A percentile compares a stretch with the other conserved stretches of the same genome.
Conservation (phyloP, 1,140 invertebrate species). For the Pteromalus puparum region DNA sequence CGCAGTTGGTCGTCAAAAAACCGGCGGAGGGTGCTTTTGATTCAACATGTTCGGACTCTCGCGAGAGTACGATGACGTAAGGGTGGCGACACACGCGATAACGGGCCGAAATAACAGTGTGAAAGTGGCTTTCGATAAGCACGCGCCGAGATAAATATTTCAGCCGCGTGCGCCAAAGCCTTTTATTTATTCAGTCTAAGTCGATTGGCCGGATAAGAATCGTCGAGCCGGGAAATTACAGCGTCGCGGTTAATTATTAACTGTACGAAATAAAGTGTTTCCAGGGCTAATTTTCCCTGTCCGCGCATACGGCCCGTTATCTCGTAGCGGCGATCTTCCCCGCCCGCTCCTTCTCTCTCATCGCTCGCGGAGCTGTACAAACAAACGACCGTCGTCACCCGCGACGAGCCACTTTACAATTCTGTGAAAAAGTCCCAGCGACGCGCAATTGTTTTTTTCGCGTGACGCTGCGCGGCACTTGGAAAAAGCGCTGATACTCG, state of each 20-base stretch:
- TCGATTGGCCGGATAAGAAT: constrained; percentile 44
- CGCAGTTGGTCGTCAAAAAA: constrained; percentile 41
- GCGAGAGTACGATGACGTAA: too few relatives aligned
- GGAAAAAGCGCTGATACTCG: too few relatives aligned
- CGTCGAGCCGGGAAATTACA: constrained; percentile 6
- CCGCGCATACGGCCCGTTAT: constrained; percentile 23
- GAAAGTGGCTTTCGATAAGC: constrained; percentile 21
- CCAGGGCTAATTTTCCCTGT: constrained; percentile 46
- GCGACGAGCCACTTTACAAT: background rate
- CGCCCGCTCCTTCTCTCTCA: too few relatives aligned
- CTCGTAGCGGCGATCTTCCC: constrained; percentile 30
- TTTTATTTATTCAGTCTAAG: constrained; percentile 42
- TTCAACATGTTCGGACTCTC: background rate
- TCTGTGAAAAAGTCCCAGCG: background rate
- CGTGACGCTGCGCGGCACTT: too few relatives aligned
- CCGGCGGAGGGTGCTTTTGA: background rate
- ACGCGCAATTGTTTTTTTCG: too few relatives aligned
- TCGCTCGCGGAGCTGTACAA: background rate
- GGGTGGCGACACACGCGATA: too few relatives aligned
- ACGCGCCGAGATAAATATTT: constrained; percentile 14
- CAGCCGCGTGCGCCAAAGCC: background rate
- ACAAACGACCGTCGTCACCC: background rate
- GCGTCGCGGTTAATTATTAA: constrained; percentile 37
- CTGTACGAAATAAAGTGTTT: constrained; percentile 42
- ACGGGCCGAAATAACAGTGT: background rate